Base-by-base conservation (phyloP, 2,113 vertebrate genomes). In the Turnix velox region DNA sequence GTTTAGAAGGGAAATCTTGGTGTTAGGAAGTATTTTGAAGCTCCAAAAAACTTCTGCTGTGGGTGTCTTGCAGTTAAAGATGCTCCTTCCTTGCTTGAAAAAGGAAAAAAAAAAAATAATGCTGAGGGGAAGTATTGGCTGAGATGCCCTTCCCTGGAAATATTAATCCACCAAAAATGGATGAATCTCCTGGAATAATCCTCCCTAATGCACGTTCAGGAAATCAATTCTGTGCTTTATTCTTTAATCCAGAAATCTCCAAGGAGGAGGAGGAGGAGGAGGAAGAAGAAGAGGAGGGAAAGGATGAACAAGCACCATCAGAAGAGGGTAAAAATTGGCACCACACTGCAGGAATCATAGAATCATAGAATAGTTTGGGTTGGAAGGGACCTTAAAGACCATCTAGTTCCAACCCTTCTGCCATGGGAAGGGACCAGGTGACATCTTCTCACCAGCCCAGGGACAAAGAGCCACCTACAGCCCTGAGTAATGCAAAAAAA, bases 241-340 rank as follows among this genome's bases (percentile, higher is more conserved):
- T 91, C 80, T 93, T 94, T 96, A 96, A 96, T 94, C 95, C 95
- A 95, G 94, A 95, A 94, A 95, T 94, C 95, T 95, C 92, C 91
- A 91, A 94, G 92, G 78, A 89, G 69, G 73, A 90, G 66, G 76
- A 89, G 90, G 86, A 83, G 87, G 81, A 87, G 46, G 73, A 68
- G 43, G 45, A 55, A 59, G 81, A 92, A 73, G 92, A 80, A 49
- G 39, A 73, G 69, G 71, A 74, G 51, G 65, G 91, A 80, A 24
- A 55, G 90, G 51, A 67, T 81, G 74, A 86, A 71, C 57, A 62
- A 31, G 25, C 42, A 79, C 46, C 17, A 22, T 15, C 62, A 63
- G 51, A 87, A 93, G 18, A 58, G 87, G 72, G 76, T 73, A 66
- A 87, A 88, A 89, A 82, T 25, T 59, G 58, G 15, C 37, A 45